These are phyloP conservation scores for Chiroxiphia lanceolata DNA, from an alignment of 2,797 vertebrate genomes.

Conservation along the genomic window DNA sequence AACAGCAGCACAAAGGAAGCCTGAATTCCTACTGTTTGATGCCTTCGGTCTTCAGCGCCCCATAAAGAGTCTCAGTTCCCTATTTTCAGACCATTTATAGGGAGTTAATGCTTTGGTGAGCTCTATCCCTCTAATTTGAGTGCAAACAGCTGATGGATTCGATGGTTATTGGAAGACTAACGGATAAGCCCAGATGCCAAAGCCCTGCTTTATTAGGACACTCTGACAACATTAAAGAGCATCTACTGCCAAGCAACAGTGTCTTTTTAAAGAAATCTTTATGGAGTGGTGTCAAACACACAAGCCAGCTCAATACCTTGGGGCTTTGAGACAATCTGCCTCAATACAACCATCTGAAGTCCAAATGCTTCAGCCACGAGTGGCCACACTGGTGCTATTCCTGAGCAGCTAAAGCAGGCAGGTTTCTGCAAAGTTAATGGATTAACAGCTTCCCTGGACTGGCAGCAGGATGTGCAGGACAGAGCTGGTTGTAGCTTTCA, in stretches of 20 bases:
- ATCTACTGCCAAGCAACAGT: neutral
- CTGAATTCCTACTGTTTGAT: neutral
- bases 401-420: neutral
- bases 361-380: neutral
- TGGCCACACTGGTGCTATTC: neutral
- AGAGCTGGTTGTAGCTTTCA: neutral
- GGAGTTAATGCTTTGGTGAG: neutral
- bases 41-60: neutral
- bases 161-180: neutral
- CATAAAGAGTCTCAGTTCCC: neutral
- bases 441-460: neutral
- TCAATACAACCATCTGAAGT: neutral
- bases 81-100: neutral
- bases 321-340: neutral
- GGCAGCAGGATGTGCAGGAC: neutral
- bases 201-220: neutral
- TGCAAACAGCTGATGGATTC: neutral
- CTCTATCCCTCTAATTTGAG: neutral
- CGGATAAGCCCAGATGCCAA: neutral
- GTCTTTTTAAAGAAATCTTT: neutral
- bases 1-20: neutral
- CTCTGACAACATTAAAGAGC: neutral
- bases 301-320: neutral
- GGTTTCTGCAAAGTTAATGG: neutral
- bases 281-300: rapidly evolving